These are phyloP conservation scores for Hydractinia echinata DNA, from an alignment of 30 jellyfish, hydroid and myxozoan genomes.

Conservation along the genomic window DNA sequence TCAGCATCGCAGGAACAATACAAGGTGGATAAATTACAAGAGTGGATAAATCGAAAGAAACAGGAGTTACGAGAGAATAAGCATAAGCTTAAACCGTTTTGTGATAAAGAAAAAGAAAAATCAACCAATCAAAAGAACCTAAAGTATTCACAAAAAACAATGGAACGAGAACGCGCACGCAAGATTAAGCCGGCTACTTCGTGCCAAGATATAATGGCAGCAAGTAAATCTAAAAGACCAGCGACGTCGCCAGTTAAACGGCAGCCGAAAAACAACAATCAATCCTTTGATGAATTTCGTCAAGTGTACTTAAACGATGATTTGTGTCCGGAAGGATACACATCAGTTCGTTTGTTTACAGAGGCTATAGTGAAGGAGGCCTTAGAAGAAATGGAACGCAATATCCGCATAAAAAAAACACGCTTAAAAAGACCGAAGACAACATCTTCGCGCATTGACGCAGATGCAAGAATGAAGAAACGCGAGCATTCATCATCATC, in stretches of 20 bases:
- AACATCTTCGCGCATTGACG: neutral
- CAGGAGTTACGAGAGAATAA: constrained; percentile 15
- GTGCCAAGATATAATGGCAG: neutral
- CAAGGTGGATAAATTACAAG: neutral
- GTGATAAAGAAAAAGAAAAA: constrained; percentile 2
- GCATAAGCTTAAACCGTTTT: neutral
- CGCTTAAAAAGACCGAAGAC: constrained; percentile 13
- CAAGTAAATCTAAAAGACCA: neutral
- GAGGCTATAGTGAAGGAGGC: constrained; percentile 14
- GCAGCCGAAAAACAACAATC: neutral
- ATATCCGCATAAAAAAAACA: neutral
- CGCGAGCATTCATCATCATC: neutral
- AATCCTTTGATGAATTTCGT: constrained; percentile 18
- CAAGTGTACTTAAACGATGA: constrained; percentile 1
- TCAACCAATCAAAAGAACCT: too few species aligned
- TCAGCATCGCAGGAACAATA: neutral
- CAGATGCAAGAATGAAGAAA: neutral
- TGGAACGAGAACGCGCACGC: neutral
- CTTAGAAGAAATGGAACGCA: constrained; percentile 10
- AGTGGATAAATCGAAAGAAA: constrained; percentile 23
- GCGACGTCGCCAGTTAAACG: neutral
- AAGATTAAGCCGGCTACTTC: constrained; percentile 3
- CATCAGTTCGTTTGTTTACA: constrained; percentile 11
- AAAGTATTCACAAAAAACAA: neutral
- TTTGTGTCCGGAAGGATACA: neutral